Evolutionary conservation across 2,888 invertebrate genomes (phyloP).

Genomic region (Odontocerum albicorne): DNA sequence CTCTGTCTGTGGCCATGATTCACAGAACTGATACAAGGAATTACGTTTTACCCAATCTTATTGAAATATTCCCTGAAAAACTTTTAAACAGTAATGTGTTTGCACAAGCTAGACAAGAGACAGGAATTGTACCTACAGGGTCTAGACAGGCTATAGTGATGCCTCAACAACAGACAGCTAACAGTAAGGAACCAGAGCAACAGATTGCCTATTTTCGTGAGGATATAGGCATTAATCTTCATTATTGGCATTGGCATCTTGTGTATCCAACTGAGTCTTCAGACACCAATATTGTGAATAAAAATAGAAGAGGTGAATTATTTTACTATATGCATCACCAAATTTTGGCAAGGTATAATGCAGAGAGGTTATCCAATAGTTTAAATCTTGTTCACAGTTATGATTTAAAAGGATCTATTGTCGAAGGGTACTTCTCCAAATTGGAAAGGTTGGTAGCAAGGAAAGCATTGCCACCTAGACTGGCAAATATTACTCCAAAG

Average conservation of each 20-base stretch:
- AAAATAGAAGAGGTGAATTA: conserved; percentile 65
- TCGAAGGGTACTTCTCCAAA: conserved; percentile 64
- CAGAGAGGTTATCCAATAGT: conserved; percentile 27
- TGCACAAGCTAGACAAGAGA: conserved; percentile 67
- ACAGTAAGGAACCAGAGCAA: conserved; percentile 74
- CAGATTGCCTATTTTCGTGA: conserved; percentile 82
- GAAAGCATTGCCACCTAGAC: conserved; percentile 64
- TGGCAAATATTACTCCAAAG: conserved; percentile 54
- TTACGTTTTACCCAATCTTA: conserved; percentile 70
- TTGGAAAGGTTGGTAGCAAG: conserved; percentile 66
- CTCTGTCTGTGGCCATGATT: conserved; percentile 69
- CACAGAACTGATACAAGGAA: conserved; percentile 72
- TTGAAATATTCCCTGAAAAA: conserved; percentile 79
- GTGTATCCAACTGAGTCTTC: conserved; percentile 78
- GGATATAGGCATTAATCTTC: conserved; percentile 81
- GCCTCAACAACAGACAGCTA: conserved; percentile 74
- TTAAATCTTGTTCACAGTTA: conserved; percentile 12
- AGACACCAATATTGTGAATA: conserved; percentile 52
- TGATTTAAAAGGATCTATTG: conserved; percentile 21
- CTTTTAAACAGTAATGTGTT: conserved; percentile 76
- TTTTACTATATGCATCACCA: conserved; percentile 71
- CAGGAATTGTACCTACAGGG: conserved; percentile 61
- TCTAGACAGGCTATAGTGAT: conserved; percentile 70
- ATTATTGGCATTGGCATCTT: conserved; percentile 92
- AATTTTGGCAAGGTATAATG: conserved; percentile 55